Evolutionary conservation across 1,140 invertebrate species (phyloP).

Genomic region (Archivesica marissinica): DNA sequence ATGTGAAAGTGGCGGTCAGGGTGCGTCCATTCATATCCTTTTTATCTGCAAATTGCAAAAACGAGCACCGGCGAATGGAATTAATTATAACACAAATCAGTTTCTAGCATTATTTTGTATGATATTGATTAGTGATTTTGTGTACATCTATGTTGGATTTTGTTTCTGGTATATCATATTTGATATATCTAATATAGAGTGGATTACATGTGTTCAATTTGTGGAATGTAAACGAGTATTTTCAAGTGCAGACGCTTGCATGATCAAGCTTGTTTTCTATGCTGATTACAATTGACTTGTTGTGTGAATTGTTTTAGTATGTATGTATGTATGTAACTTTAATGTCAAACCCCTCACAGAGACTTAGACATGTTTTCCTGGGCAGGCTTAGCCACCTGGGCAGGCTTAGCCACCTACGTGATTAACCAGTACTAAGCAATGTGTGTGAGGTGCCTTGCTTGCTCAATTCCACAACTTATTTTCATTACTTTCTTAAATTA

Average conservation of each 20-base stretch:
- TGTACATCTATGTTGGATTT: background rate
- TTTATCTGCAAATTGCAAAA: constrained; percentile 62
- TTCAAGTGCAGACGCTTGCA: background rate
- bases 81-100: background rate
- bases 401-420: too few species aligned
- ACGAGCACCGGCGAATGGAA: constrained; percentile 27
- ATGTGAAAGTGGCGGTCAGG: constrained; percentile 87
- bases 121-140: background rate
- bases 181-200: background rate
- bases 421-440: too few species aligned
- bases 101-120: background rate
- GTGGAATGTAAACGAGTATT: background rate
- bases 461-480: too few species aligned
- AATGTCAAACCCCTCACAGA: too few species aligned
- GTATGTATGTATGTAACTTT: too few species aligned
- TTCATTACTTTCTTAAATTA: too few species aligned
- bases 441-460: too few species aligned
- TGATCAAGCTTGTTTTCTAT: constrained; percentile 1
- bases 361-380: too few species aligned
- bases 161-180: background rate
- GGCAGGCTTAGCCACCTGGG: too few species aligned
- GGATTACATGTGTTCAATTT: background rate
- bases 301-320: constrained; percentile 31
- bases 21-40: constrained; percentile 87
- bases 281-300: background rate